These are phyloP conservation scores for Leptinotarsa haldemani DNA, from an alignment of 2,888 invertebrate species.

Conservation along the genomic window DNA sequence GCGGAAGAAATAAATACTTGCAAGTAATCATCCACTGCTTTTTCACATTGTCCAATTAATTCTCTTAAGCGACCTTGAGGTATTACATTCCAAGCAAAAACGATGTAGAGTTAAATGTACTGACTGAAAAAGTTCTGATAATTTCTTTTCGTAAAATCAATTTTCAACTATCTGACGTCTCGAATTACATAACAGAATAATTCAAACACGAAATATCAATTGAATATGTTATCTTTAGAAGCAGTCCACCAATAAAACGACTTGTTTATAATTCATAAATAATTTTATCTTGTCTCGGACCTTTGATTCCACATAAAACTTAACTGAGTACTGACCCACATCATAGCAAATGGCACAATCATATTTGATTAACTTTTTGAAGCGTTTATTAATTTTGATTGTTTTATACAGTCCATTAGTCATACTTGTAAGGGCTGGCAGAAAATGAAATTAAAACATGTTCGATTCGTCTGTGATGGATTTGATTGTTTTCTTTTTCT, in stretches of 20 bases:
- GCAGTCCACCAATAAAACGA: neutral
- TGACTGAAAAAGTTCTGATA: neutral
- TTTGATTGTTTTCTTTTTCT: neutral
- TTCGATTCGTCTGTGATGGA: neutral
- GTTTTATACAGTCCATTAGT: slow-evolving; percentile 5
- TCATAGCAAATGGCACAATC: slow-evolving; percentile 15
- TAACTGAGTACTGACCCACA: slow-evolving; percentile 24
- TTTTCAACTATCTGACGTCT: neutral
- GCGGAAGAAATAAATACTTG: too few relatives aligned
- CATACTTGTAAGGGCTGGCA: neutral
- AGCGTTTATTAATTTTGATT: slow-evolving; percentile 14
- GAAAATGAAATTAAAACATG: neutral
- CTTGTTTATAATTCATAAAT: slow-evolving; percentile 16
- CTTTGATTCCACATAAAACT: slow-evolving; percentile 22
- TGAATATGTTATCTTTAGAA: neutral
- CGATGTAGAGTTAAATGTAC: neutral
- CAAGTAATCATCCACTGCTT: too few relatives aligned
- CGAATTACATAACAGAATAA: slow-evolving; percentile 11
- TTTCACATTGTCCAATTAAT: too few relatives aligned
- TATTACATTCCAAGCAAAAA: neutral
- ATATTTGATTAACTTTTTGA: slow-evolving; percentile 6
- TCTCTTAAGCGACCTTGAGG: too few relatives aligned
- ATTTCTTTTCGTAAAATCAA: neutral
- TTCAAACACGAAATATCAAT: slow-evolving; percentile 6
- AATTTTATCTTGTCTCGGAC: slow-evolving; percentile 13